Percentiles rank a stretch among this genome's conserved stretches.
phyloP scores from a whole-genome alignment of 2,113 vertebrate species.

The rat (Rattus norvegicus) region DNA sequence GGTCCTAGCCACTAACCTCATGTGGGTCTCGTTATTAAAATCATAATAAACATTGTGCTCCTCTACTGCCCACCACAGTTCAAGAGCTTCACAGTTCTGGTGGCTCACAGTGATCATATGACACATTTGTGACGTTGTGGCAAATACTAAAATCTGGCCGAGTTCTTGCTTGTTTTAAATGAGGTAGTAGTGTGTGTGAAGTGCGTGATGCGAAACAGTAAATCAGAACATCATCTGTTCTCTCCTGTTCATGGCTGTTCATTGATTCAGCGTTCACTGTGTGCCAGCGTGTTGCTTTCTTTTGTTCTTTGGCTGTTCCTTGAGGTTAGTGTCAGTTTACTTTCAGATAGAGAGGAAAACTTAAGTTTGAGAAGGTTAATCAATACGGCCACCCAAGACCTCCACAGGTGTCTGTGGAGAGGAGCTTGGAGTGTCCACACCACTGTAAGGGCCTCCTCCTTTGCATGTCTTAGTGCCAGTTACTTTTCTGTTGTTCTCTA shows the following conservation, averaged over 20 bases:
- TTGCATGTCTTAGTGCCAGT: background rate
- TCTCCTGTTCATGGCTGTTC: background rate
- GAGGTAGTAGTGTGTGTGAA: background rate
- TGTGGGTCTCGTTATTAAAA: background rate
- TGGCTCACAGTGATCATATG: background rate
- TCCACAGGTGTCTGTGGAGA: background rate
- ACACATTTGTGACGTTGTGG: fast-evolving
- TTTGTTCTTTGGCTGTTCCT: background rate
- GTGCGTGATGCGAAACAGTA: background rate
- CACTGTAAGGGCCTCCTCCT: background rate
- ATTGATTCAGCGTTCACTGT: background rate
- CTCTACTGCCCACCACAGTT: background rate
- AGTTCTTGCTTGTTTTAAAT: background rate
- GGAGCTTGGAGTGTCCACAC: background rate
- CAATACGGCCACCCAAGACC: background rate
- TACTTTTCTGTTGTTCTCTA: background rate
- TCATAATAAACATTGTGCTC: background rate
- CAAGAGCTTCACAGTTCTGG: background rate
- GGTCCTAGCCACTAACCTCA: background rate
- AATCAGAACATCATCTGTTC: background rate
- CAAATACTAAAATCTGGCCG: background rate
- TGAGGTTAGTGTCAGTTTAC: background rate
- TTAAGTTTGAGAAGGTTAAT: background rate
- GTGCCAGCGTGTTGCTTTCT: background rate
- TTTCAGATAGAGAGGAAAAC: background rate